These are phyloP conservation scores for Anguilla japonica DNA, from an alignment of 2,113 vertebrate species.

Conservation along the genomic window DNA sequence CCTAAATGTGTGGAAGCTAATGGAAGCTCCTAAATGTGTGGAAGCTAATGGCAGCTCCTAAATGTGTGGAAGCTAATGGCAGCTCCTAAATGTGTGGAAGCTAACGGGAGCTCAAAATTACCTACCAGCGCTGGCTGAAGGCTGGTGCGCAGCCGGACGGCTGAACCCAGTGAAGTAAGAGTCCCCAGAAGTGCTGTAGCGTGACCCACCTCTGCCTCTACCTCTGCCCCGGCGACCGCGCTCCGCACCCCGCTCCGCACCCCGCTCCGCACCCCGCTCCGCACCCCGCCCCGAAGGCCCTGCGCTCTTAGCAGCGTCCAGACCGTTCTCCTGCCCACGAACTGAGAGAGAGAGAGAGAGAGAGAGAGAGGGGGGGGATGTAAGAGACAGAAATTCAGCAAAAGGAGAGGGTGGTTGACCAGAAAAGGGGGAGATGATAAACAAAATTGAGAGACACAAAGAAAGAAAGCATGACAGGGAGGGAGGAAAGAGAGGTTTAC, in stretches of 20 bases:
- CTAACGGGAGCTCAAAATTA: too few species aligned
- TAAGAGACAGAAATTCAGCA: background rate
- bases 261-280: constrained; percentile 73
- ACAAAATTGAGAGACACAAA: background rate
- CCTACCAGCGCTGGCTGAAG: too few species aligned
- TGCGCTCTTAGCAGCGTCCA: constrained; percentile 82
- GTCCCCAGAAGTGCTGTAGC: too few species aligned
- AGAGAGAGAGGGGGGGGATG: background rate
- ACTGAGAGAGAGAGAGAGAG: constrained; percentile 62
- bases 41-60: too few species aligned
- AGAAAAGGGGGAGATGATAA: background rate
- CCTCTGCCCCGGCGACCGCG: constrained; percentile 89
- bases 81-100: too few species aligned
- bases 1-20: too few species aligned
- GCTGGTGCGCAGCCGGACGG: too few species aligned
- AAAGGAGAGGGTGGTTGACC: background rate
- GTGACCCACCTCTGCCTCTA: constrained; percentile 86
- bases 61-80: too few species aligned
- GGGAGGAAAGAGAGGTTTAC: background rate
- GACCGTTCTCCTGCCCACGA: constrained; percentile 93
- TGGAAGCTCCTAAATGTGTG: too few species aligned
- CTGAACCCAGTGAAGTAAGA: too few species aligned
- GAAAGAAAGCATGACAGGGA: background rate
- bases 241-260: constrained; percentile 61
- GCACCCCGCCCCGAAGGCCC: constrained; percentile 84